phyloP scores from a whole-genome alignment of 2,888 invertebrate genomes.

The Drosophila mimetica region DNA sequence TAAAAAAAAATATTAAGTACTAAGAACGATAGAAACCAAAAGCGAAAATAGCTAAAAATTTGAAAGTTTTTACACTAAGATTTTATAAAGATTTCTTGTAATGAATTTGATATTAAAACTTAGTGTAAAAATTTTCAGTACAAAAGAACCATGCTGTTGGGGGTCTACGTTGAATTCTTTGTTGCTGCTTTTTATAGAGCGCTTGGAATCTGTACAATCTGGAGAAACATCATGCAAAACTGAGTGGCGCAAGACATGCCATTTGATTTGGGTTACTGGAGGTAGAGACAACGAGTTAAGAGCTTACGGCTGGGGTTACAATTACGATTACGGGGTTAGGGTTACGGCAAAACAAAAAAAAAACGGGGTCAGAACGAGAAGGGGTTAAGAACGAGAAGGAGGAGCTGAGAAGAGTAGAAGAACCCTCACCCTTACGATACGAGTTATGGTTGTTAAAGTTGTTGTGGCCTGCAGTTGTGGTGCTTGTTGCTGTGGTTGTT shows the following conservation, averaged over 20 bases:
- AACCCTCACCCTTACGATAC: constrained; percentile 84
- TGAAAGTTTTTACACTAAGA: constrained; percentile 24
- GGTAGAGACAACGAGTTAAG: constrained; percentile 33
- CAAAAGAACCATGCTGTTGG: constrained; percentile 61
- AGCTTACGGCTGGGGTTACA: constrained; percentile 34
- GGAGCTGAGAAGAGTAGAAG: constrained; percentile 44
- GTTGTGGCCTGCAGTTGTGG: constrained; percentile 48
- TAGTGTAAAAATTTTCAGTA: constrained; percentile 30
- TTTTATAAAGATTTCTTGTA: no score
- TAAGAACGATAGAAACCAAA: constrained; percentile 66
- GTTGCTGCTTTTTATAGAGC: constrained; percentile 10
- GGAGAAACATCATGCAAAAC: constrained; percentile 54
- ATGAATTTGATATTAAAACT: no score
- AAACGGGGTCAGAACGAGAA: constrained; percentile 29
- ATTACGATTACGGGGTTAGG: constrained; percentile 28
- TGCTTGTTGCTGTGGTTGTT: constrained; percentile 60
- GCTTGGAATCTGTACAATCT: constrained; percentile 26
- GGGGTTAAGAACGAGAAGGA: constrained; percentile 41
- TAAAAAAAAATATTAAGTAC: constrained; percentile 49
- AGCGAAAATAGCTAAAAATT: constrained; percentile 47
- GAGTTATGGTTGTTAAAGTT: constrained; percentile 61
- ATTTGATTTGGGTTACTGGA: constrained; percentile 7
- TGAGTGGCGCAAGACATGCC: constrained; percentile 49
- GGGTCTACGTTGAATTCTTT: constrained; percentile 16
- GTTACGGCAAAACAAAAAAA: constrained; percentile 39